Base-by-base conservation (phyloP, 2,888 invertebrate species). In the Sminthurinus aureus region DNA sequence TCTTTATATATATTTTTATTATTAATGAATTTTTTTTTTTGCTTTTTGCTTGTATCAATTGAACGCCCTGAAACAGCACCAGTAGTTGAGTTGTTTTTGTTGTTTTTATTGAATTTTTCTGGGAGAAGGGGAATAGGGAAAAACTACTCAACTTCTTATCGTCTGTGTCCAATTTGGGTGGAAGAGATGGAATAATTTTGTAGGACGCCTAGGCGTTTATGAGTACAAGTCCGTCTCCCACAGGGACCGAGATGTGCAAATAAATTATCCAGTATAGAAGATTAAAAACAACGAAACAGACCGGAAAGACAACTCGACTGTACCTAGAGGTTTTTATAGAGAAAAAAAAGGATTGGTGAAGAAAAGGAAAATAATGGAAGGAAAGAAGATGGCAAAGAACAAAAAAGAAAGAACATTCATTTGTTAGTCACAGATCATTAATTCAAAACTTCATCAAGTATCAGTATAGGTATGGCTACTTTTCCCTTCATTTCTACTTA, bases 231-330 rank as follows among this genome's bases (percentile, higher is more conserved):
- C 58, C 58, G 58, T 58, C 15, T 58, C 58, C 58, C 0, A 15
- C 15, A 6, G 58, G 58, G 2, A 58, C 58, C 93, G 96, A 96
- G 91, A 97, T 97, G 93, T 97, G 96, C 89, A 97, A 93, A 91
- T 97, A 97, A 90, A 97, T 97, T 91, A 97, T 97, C 97, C 97
- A 97, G 92, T 97, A 97, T 96, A 97, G 96, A 89, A 97, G 94
- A 92, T 99, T 98, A 93, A 99, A 99, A 92, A 98, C 96, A 87
- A 98, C 95, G 93, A 98, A 99, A 92, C 98, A 96, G 89, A 98
- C 96, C 79, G 99, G 99, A 91, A 99, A 99, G 90, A 98, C 95
- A 91, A 98, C 96, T 90, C 99, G 94, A 85, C 98, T 98, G 91
- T 98, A 98, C 86, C 87, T 87, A 83, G 13, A 51, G 50, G 11